Conservation (phyloP, 2,888 invertebrate genomes). For the Tiphia femorata region DNA sequence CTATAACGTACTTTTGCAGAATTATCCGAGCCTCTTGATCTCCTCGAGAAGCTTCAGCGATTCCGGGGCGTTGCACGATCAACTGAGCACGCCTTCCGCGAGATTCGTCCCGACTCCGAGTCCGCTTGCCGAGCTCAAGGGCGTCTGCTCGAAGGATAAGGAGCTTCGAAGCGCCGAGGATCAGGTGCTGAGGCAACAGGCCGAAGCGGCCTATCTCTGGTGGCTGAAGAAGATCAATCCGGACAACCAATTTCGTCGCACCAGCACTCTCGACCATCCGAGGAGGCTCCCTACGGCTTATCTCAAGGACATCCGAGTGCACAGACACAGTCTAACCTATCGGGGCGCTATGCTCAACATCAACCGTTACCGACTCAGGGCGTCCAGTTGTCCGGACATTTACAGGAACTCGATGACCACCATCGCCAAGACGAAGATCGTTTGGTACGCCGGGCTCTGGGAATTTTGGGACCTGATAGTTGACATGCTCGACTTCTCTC, state of each 20-base stretch:
- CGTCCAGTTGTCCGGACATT: constrained; percentile 92
- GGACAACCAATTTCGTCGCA: constrained; percentile 65
- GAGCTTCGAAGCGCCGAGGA: not conserved
- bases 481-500: constrained; percentile 86
- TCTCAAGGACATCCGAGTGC: constrained; percentile 80
- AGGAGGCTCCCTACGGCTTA: constrained; percentile 76
- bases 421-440: constrained; percentile 83
- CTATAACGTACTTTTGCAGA: constrained; percentile 79
- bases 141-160: constrained; percentile 25
- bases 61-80: constrained; percentile 71
- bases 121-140: constrained; percentile 56
- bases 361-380: constrained; percentile 82
- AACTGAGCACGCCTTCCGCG: constrained; percentile 50
- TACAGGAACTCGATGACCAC: constrained; percentile 89
- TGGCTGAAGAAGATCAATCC: constrained; percentile 71
- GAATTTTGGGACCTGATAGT: constrained; percentile 83
- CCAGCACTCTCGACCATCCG: constrained; percentile 63
- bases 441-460: constrained; percentile 81
- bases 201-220: constrained; percentile 71
- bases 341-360: constrained; percentile 89
- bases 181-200: constrained; percentile 31
- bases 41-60: constrained; percentile 83
- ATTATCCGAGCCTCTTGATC: constrained; percentile 81
- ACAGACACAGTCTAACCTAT: constrained; percentile 84
- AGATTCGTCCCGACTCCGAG: constrained; percentile 61